Evolutionary conservation across 2,888 invertebrate genomes (phyloP).

Genomic region (Scaptomyza reducta): DNA sequence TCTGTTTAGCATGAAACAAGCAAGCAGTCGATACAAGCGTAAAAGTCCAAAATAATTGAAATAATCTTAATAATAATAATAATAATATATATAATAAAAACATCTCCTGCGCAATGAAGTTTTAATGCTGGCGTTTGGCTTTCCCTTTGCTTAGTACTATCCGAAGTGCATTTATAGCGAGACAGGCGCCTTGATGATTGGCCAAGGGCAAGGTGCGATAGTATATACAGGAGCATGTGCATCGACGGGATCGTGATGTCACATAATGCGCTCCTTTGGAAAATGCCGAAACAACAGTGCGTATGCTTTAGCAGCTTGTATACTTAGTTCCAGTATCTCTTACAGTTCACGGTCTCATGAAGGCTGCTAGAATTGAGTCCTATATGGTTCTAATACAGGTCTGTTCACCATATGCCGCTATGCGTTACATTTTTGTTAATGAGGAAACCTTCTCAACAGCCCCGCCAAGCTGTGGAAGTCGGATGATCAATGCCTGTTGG

Average conservation of each 20-base stretch:
- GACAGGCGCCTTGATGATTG: constrained; percentile 76
- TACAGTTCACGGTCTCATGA: constrained; percentile 75
- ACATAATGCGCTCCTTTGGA: constrained; percentile 78
- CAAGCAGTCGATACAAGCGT: too few relatives aligned
- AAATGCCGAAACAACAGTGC: constrained; percentile 75
- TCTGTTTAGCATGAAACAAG: too few relatives aligned
- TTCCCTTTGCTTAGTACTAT: constrained; percentile 69
- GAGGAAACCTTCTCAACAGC: constrained; percentile 81
- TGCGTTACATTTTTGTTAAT: constrained; percentile 82
- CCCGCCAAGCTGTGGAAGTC: constrained; percentile 80
- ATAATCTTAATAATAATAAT: too few relatives aligned
- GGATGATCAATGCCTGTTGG: constrained; percentile 72
- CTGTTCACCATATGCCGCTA: constrained; percentile 81
- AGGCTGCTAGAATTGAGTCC: constrained; percentile 56
- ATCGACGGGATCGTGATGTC: constrained; percentile 73
- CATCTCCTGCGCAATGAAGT: too few relatives aligned
- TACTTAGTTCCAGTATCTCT: neutral
- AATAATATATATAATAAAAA: too few relatives aligned
- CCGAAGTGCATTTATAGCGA: constrained; percentile 82
- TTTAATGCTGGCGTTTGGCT: too few relatives aligned
- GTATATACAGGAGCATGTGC: constrained; percentile 72
- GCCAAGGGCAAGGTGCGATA: constrained; percentile 69
- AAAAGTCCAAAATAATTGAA: too few relatives aligned
- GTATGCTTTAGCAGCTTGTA: constrained; percentile 21
- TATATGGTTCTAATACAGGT: constrained; percentile 73